Percentiles rank a stretch among this genome's conserved stretches.
These are phyloP conservation scores for Conops quadrifasciatus DNA, from an alignment of 2,888 invertebrate species.

Conservation along the genomic window DNA sequence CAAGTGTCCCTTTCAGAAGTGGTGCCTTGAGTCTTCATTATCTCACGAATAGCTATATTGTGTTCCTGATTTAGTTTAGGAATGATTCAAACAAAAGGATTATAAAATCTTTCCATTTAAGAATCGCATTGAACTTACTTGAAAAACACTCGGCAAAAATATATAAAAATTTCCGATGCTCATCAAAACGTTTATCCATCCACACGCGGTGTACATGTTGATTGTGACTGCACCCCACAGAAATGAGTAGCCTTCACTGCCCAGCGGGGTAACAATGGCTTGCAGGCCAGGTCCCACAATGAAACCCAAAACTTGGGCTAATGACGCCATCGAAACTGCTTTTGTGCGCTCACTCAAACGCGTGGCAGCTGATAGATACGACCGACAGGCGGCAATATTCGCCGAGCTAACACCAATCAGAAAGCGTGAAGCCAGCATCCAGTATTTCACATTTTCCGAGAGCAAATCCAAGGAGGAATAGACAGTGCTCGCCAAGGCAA, in stretches of 20 bases:
- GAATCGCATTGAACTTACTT: conserved; percentile 65
- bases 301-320: conserved; percentile 88
- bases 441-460: conserved; percentile 72
- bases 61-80: conserved; percentile 65
- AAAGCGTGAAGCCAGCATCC: conserved; percentile 81
- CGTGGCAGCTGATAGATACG: conserved; percentile 88
- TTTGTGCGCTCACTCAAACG: conserved; percentile 79
- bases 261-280: conserved; percentile 81
- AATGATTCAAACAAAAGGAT: background rate
- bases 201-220: conserved; percentile 88
- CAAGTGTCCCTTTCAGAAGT: conserved; percentile 78
- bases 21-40: conserved; percentile 78
- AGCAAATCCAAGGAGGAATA: conserved; percentile 81
- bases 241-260: conserved; percentile 71
- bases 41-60: conserved; percentile 80
- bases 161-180: conserved; percentile 77
- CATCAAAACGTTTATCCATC: conserved; percentile 83
- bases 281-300: conserved; percentile 86
- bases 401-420: conserved; percentile 84
- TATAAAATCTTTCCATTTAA: background rate
- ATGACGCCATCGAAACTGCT: conserved; percentile 83
- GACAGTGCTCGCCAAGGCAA: conserved; percentile 76
- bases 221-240: conserved; percentile 70
- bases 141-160: conserved; percentile 79
- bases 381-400: conserved; percentile 83